Percentiles rank a stretch among this genome's conserved stretches.
Evolutionary conservation across 37 sponge, comb jelly and placozoan species (phyloP).

Genomic region (Aphrocallistes beatrix): DNA sequence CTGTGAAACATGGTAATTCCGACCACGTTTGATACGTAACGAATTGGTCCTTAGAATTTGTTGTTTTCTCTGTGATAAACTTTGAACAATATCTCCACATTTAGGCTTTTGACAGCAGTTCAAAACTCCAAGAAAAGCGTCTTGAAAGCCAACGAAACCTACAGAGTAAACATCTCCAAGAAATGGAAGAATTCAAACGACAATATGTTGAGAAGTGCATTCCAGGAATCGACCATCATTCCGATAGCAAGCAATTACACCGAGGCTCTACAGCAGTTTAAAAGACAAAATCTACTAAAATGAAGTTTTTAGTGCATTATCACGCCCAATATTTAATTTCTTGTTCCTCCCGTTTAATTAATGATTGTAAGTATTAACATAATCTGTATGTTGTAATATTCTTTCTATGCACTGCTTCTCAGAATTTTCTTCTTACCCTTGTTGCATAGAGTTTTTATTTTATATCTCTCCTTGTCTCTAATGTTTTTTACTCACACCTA

Average conservation of each 20-base stretch:
- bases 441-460: conserved; percentile 19
- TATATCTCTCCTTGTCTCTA: conserved; percentile 12
- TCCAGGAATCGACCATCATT: neutral
- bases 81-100: neutral
- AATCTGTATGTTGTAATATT: conserved; percentile 11
- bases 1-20: no score
- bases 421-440: conserved; percentile 20
- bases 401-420: conserved; percentile 17
- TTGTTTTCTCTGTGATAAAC: no score
- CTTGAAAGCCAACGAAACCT: conserved; percentile 68
- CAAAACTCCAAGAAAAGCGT: conserved; percentile 58
- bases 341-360: conserved; percentile 5
- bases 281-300: neutral
- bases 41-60: no score
- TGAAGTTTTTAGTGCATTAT: conserved; percentile 2
- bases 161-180: conserved; percentile 54
- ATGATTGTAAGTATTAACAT: conserved; percentile 4
- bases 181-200: conserved; percentile 49
- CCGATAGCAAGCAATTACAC: neutral
- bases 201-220: conserved; percentile 2
- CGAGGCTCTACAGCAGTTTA: neutral
- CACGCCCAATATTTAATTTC: neutral
- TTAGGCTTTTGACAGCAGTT: conserved; percentile 76
- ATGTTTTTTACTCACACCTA: neutral
- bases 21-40: no score